phyloP scores from a whole-genome alignment of 1,140 invertebrate genomes.

The Lordiphosa collinella region DNA sequence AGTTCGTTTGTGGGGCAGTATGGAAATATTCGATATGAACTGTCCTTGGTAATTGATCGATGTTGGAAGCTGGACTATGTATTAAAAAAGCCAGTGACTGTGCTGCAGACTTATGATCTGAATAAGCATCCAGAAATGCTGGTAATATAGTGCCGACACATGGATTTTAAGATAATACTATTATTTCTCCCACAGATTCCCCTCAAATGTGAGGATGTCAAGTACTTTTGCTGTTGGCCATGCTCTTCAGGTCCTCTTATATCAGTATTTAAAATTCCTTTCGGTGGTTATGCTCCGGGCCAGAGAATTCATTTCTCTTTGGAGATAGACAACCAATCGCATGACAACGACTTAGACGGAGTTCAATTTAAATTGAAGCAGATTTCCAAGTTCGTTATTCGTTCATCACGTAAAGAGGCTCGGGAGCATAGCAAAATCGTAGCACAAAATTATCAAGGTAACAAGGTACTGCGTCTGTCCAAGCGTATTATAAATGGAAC shows the following conservation, averaged over 20 bases:
- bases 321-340: conserved; percentile 56
- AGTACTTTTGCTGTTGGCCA: conserved; percentile 66
- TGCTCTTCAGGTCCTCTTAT: conserved; percentile 54
- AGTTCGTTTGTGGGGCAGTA: conserved; percentile 87
- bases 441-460: conserved; percentile 6
- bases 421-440: conserved; percentile 27
- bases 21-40: conserved; percentile 85
- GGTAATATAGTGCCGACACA: conserved; percentile 22
- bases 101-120: conserved; percentile 86
- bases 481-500: conserved; percentile 48
- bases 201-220: conserved; percentile 44
- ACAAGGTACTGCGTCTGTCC: conserved; percentile 45
- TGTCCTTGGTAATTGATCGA: conserved; percentile 84
- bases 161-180: neutral
- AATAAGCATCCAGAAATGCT: conserved; percentile 81
- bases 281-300: conserved; percentile 67
- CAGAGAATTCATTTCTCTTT: conserved; percentile 53
- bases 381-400: conserved; percentile 36
- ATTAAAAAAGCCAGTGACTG: conserved; percentile 85
- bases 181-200: conserved; percentile 34
- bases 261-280: conserved; percentile 54
- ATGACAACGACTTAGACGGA: conserved; percentile 46
- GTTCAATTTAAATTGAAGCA: conserved; percentile 32
- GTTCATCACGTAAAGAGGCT: conserved; percentile 25
- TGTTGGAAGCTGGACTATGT: conserved; percentile 88